These are phyloP conservation scores for Leptinotarsa rubiginosa DNA, from an alignment of 2,888 invertebrate genomes.

Conservation along the genomic window DNA sequence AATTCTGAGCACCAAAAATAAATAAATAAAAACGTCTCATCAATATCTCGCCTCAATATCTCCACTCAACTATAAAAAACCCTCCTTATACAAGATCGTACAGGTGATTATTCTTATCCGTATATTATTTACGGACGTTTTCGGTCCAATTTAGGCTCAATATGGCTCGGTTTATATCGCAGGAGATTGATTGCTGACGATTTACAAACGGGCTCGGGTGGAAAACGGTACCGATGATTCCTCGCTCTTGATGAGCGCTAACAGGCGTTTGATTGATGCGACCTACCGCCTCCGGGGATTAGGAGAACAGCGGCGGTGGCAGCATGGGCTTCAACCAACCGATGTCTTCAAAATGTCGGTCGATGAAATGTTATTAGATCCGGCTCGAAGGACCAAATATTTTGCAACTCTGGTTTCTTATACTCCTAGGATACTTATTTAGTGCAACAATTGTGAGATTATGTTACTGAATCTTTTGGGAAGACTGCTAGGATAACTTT, in stretches of 20 bases:
- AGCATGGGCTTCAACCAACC: neutral
- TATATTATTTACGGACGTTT: constrained; percentile 45
- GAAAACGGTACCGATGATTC: constrained; percentile 50
- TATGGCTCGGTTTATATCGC: constrained; percentile 47
- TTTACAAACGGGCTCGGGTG: constrained; percentile 52
- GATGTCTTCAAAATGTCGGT: neutral
- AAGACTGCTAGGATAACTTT: no score
- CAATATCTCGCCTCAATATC: constrained; percentile 6
- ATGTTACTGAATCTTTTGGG: no score
- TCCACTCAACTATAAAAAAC: constrained; percentile 8
- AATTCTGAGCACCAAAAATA: neutral
- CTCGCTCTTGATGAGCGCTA: constrained; percentile 59
- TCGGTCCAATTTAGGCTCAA: constrained; percentile 44
- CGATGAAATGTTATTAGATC: no score
- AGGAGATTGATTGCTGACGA: constrained; percentile 60
- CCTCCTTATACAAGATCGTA: constrained; percentile 24
- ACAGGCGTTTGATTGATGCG: constrained; percentile 65
- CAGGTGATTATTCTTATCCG: constrained; percentile 42
- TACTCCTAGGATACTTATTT: no score
- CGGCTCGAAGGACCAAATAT: neutral
- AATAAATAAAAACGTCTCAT: neutral
- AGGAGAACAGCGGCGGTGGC: constrained; percentile 1
- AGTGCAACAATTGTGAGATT: no score
- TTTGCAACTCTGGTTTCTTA: no score
- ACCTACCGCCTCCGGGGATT: constrained; percentile 36